phyloP scores from a whole-genome alignment of 2,113 vertebrate species.

The Turnix velox region DNA sequence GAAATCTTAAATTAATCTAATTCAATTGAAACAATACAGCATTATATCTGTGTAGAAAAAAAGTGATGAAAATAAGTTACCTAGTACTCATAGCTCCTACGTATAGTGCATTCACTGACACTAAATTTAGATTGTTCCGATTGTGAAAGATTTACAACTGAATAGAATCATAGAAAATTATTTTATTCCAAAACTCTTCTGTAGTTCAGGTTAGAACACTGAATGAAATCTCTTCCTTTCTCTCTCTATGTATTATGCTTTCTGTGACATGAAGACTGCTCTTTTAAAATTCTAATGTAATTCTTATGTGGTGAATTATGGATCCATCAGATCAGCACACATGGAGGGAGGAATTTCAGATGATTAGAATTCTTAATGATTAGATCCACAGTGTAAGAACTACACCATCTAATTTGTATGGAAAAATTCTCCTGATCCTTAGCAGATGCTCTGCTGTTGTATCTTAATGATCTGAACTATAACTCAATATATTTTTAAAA shows the following conservation, averaged over 20 bases:
- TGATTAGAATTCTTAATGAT: constrained; percentile 56
- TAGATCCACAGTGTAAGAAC: neutral
- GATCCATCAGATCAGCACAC: constrained; percentile 10
- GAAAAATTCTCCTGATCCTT: constrained; percentile 22
- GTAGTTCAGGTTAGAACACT: neutral
- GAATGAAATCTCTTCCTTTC: neutral
- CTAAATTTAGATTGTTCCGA: neutral
- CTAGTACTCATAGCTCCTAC: neutral
- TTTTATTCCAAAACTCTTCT: neutral
- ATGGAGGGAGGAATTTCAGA: constrained; percentile 21
- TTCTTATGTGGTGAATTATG: constrained; percentile 31
- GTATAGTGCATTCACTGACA: neutral
- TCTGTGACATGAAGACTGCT: neutral
- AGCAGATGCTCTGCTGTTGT: constrained; percentile 11
- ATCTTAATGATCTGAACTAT: constrained; percentile 48
- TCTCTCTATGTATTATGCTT: neutral
- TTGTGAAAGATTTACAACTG: neutral
- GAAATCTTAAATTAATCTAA: neutral
- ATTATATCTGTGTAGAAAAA: neutral
- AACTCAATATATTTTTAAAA: neutral
- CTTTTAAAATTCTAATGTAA: constrained; percentile 33
- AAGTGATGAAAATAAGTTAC: neutral
- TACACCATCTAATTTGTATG: constrained; percentile 34
- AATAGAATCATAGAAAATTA: neutral
- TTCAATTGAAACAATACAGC: neutral